Conservation (phyloP, 2,113 vertebrate genomes). For the Colaptes auratus region DNA sequence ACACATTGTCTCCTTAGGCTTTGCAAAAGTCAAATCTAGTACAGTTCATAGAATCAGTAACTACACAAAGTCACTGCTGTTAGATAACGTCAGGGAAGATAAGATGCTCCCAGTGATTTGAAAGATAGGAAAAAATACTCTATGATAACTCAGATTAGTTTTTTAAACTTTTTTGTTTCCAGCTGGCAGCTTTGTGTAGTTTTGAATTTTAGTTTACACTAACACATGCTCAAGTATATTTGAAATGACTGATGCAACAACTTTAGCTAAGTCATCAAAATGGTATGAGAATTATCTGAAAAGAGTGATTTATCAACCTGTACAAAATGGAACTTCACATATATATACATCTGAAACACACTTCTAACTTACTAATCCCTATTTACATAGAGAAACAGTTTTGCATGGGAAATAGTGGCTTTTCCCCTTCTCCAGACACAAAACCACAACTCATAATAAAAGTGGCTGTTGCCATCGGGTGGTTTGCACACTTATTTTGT, state of each 20-base stretch:
- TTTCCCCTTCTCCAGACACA: not conserved
- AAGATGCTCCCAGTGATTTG: not conserved
- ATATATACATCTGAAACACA: not conserved
- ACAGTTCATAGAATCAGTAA: not conserved
- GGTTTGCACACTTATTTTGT: not conserved
- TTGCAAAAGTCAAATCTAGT: conserved; percentile 3
- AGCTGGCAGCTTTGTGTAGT: not conserved
- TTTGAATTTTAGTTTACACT: not conserved
- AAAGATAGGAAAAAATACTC: not conserved
- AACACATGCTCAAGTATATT: not conserved
- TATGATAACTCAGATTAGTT: not conserved
- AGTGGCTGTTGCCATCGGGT: not conserved
- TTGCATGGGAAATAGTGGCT: not conserved
- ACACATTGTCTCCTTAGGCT: not conserved
- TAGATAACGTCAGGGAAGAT: not conserved
- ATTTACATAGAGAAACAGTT: not conserved
- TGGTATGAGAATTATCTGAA: not conserved
- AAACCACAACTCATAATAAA: not conserved
- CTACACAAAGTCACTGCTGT: not conserved
- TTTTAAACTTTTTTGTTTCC: not conserved
- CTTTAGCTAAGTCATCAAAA: not conserved
- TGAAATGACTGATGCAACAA: not conserved
- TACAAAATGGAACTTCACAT: not conserved
- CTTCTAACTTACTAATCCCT: not conserved
- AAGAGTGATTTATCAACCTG: not conserved